Percentiles rank a stretch among this genome's conserved stretches.
Conservation (phyloP, 1,140 invertebrate species). For the Bilobella aurantiaca region DNA sequence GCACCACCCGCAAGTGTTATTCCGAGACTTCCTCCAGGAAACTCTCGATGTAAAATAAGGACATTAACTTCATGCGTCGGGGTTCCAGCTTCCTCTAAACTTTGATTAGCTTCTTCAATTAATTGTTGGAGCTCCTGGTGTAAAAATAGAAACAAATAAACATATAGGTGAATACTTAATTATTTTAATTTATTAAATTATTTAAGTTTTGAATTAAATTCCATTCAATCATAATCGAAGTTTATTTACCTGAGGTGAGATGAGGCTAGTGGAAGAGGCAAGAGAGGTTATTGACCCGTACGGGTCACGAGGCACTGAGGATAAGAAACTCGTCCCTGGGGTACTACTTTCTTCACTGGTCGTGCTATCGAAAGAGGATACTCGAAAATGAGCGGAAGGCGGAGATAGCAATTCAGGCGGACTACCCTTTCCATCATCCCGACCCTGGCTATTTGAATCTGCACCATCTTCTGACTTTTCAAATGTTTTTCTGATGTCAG, state of each 20-base stretch:
- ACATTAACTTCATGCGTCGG: slow-evolving; percentile 48
- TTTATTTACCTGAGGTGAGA: slow-evolving; percentile 48
- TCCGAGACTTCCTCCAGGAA: slow-evolving; percentile 63
- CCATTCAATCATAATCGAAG: no score
- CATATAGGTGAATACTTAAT: no score
- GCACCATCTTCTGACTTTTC: slow-evolving; percentile 44
- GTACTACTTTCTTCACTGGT: slow-evolving; percentile 43
- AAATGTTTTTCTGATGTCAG: slow-evolving; percentile 52
- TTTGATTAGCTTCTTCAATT: slow-evolving; percentile 53
- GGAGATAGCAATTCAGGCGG: slow-evolving; percentile 8
- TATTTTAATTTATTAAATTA: slow-evolving; percentile 3
- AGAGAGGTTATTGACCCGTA: slow-evolving; percentile 49
- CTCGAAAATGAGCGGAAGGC: slow-evolving; percentile 33
- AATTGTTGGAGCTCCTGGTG: slow-evolving; percentile 50
- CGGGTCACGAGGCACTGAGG: slow-evolving; percentile 23
- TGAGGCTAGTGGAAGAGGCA: slow-evolving; percentile 52
- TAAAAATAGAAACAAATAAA: slow-evolving; percentile 15
- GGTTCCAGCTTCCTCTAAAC: slow-evolving; percentile 46
- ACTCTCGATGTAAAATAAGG: slow-evolving; percentile 52
- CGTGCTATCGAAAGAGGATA: slow-evolving; percentile 41
- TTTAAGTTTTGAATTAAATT: no score
- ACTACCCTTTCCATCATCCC: slow-evolving; percentile 3
- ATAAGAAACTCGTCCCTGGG: neutral
- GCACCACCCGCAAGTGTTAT: slow-evolving; percentile 75
- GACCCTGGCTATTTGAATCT: slow-evolving; percentile 23